Conservation (phyloP, 2,113 vertebrate species). For the Poeciliopsis occidentalis region DNA sequence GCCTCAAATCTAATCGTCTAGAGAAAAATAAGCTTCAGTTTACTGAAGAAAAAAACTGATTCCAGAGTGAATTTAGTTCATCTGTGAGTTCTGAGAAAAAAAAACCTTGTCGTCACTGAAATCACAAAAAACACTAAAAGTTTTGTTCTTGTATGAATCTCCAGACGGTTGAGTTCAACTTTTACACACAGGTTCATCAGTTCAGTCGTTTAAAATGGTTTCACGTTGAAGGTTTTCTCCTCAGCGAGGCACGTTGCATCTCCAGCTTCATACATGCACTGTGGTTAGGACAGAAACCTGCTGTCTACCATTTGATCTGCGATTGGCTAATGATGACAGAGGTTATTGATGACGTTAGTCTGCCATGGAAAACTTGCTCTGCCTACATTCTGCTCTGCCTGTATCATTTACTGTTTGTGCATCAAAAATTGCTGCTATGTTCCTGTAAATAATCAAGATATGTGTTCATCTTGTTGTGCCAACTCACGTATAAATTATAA, state of each 20-base stretch:
- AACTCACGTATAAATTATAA: neutral
- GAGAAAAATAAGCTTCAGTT: neutral
- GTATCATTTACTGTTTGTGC: constrained; percentile 7
- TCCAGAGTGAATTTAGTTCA: neutral
- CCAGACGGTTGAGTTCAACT: neutral
- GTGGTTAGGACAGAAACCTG: neutral
- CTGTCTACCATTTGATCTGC: neutral
- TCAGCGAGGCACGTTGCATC: neutral
- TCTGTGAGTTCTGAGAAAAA: neutral
- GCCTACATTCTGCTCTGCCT: constrained; percentile 24
- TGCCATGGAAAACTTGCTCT: constrained; percentile 44
- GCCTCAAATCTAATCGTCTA: too few species aligned
- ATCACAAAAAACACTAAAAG: neutral
- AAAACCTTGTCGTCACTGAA: neutral
- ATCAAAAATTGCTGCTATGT: neutral
- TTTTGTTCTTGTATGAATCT: neutral
- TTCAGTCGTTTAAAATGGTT: neutral
- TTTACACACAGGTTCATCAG: neutral
- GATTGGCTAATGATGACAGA: constrained; percentile 8
- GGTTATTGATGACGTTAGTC: constrained; percentile 40
- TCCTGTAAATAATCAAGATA: constrained; percentile 21
- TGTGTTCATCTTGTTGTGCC: neutral
- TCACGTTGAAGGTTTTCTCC: neutral
- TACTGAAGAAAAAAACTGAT: neutral
- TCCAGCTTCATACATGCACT: neutral